Evolutionary conservation across 1,140 invertebrate species (phyloP), one percentile per base, ranked within the genome.

Genomic region (Ceratosolen fusciceps): DNA sequence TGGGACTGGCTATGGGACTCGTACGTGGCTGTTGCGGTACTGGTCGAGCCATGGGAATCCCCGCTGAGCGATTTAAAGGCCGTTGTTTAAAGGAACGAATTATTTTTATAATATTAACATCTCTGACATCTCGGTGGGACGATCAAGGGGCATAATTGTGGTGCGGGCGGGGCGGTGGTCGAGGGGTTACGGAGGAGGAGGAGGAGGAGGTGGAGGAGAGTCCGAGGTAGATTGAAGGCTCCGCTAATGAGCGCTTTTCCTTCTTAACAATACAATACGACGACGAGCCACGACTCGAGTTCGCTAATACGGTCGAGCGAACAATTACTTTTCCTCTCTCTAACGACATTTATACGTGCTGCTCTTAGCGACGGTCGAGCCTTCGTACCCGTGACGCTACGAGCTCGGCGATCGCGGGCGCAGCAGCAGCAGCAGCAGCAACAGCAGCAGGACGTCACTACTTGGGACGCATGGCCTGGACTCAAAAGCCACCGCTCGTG

Each of bases 271-370:
- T 77, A 62, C 74, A 76, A 76, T 54, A 68, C 52, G 52, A 75
- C 24, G 29, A 47, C 49, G 54, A 76, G 26, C 47, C 65, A 67
- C 49, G 74, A 65, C 49, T 54, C 47, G n/a, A 75, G 60, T 60
- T 65, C 31, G 75, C 75, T 77, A 77, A 77, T 77, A 70, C 26
- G 47, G 65, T 54, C 47, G 34, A 54, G 49, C 49, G 65, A 58
- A 71, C 75, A 77, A 77, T 77, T 71, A 71, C 75, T 71, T 71
- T 26, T 74, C 49, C 37, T 71, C 37, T 71, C 37, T 52, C 74
- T 26, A 31, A 65, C 26, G 31, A n/a, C n/a, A 52, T 71, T 49
- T 71, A 49, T 71, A 31, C 26, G 26, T n/a, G n/a, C n/a, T n/a
- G n/a, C n/a, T n/a, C n/a, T n/a, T n/a, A n/a, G n/a, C n/a, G n/a